A percentile compares a stretch with the other conserved stretches of the same genome.
Conservation (phyloP, 2,888 invertebrate species). For the Drosophila parthenogenetica region DNA sequence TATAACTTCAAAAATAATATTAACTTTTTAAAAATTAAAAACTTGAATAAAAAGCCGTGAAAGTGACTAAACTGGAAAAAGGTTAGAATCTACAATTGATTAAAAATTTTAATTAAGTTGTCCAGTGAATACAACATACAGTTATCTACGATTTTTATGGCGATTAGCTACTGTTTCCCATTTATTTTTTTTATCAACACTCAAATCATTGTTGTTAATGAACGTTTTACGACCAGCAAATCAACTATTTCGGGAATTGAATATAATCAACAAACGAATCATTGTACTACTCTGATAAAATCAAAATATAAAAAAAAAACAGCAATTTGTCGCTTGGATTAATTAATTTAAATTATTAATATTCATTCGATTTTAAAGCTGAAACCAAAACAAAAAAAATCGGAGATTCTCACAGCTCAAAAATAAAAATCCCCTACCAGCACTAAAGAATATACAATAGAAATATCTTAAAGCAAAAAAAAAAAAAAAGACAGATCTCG, state of each 20-base stretch:
- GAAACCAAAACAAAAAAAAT: background rate
- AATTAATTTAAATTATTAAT: background rate
- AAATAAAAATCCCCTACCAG: background rate
- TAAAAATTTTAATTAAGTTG: conserved; percentile 3
- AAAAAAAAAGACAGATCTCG: background rate
- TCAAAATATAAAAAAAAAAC: no score
- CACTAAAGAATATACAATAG: no score
- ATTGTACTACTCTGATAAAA: background rate
- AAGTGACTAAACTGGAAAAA: background rate
- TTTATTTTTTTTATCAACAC: background rate
- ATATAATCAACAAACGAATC: conserved; percentile 3
- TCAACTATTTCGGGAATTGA: background rate
- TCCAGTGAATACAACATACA: conserved; percentile 6
- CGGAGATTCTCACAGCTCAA: background rate
- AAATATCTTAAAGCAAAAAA: background rate
- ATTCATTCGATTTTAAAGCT: background rate
- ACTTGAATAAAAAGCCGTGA: background rate
- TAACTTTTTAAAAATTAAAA: background rate
- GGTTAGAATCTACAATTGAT: conserved; percentile 8
- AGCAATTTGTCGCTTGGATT: background rate
- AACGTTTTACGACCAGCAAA: conserved; percentile 9
- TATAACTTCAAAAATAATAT: background rate
- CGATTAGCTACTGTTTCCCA: conserved; percentile 11
- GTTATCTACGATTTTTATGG: conserved; percentile 14
- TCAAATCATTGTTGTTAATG: conserved; percentile 12